A percentile compares a stretch with the other conserved stretches of the same genome.
Conservation (phyloP, 2,888 invertebrate species). For the Cerastis leucographa region DNA sequence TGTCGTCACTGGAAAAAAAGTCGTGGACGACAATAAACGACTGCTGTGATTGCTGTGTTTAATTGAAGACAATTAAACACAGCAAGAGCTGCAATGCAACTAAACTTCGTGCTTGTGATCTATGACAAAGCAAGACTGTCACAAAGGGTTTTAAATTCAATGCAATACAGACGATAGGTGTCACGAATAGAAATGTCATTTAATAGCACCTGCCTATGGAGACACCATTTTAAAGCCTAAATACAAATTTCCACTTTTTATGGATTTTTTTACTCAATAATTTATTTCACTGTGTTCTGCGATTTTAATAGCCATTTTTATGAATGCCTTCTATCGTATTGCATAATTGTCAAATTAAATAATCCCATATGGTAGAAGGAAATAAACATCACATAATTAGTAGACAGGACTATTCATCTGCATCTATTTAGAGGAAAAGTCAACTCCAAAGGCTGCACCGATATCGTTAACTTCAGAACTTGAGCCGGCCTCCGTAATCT, state of each 20-base stretch:
- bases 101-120: not conserved
- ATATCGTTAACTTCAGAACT: conserved; percentile 14
- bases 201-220: not conserved
- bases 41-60: no score
- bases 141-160: conserved; percentile 31
- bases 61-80: no score
- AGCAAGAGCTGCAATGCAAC: not conserved
- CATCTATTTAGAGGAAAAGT: not conserved
- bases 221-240: no score
- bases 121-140: conserved; percentile 19
- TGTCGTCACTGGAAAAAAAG: no score
- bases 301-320: not conserved
- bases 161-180: conserved; percentile 6
- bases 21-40: no score
- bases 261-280: not conserved
- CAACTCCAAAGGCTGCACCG: not conserved
- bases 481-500: conserved; percentile 2
- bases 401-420: conserved; percentile 1
- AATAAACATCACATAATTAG: not conserved
- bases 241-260: no score
- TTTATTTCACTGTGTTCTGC: no score
- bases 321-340: not conserved
- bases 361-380: not conserved
- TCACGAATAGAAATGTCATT: not conserved
- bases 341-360: not conserved